Evolutionary conservation across 2,888 invertebrate species (phyloP), one percentile per base, ranked within the genome.

Genomic region (Cerastoderma edule): DNA sequence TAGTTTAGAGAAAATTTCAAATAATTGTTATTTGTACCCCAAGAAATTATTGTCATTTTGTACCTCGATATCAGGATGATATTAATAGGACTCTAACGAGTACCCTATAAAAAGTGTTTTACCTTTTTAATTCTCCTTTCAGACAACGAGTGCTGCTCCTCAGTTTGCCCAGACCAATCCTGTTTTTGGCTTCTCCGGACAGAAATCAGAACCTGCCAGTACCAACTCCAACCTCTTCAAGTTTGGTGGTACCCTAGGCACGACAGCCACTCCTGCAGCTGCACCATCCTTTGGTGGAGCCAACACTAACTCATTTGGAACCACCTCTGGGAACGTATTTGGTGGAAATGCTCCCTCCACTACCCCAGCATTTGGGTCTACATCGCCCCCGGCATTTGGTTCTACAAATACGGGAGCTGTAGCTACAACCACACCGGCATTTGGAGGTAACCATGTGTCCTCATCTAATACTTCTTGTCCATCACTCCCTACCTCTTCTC

Each of bases 321-420:
- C 69, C 8, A 48, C 64, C 16, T 32, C 48, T 8, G 60, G 64
- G 16, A 39, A 46, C 39, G 64, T 54, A 5, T 78, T 78, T 46
- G 73, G 78, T 33, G 73, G 73, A 13, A 74, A 70, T 66, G 70
- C 78, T 33, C 67, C 63, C 30, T 70, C 78, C 19, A 67, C 73
- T 53, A 74, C 67, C 13, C 73, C 78, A 35, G 69, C 78, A n/a
- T 78, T 78, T 67, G 78, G 73, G 48, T 60, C 73, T 2, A 70
- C 73, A 30, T n/a, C n/a, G n/a, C 78, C 78, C 1, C 60, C 78
- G 16, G 73, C 63, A 48, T 78, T 73, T 70, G 78, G 78, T 10
- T 27, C 70, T 8, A 67, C 56, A 60, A 67, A 66, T 27, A 30
- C 71, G 5, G 50, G 30, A 13, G 32, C 65, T 30, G 67, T 64